phyloP scores from a whole-genome alignment of 1,140 invertebrate genomes.

The Cecropterus lyciades region DNA sequence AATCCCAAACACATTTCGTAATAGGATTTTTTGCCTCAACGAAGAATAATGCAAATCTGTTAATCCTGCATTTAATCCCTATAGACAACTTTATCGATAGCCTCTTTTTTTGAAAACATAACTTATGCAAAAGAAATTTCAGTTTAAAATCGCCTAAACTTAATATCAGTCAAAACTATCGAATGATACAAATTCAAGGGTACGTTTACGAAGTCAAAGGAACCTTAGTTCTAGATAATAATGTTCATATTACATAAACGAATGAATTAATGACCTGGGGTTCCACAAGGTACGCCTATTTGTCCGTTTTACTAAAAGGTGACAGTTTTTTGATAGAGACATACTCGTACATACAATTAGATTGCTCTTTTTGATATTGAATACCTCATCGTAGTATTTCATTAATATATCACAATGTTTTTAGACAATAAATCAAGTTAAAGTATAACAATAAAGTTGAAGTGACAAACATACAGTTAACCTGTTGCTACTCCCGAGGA shows the following conservation, averaged over 20 bases:
- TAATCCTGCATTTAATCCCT: conserved; percentile 16
- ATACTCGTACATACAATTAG: too few species aligned
- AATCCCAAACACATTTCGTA: conserved; percentile 9
- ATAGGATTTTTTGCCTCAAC: conserved; percentile 7
- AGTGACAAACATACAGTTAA: too few species aligned
- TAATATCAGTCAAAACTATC: background rate
- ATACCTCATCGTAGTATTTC: too few species aligned
- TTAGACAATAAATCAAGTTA: too few species aligned
- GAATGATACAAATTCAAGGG: background rate
- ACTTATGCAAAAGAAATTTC: background rate
- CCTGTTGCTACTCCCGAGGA: too few species aligned
- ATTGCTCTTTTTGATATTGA: too few species aligned
- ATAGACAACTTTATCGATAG: too few species aligned
- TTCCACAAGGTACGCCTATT: background rate
- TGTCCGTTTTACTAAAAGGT: background rate
- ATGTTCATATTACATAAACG: background rate
- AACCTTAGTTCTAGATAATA: background rate
- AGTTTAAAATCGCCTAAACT: background rate
- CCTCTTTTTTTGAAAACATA: background rate
- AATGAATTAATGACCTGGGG: background rate
- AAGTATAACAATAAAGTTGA: too few species aligned
- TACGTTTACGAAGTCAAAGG: background rate
- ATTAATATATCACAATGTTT: too few species aligned
- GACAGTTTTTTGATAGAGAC: background rate
- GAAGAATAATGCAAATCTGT: conserved; percentile 13